Conservation (phyloP, 2,797 vertebrate species). For the Scomberomorus guttatus region DNA sequence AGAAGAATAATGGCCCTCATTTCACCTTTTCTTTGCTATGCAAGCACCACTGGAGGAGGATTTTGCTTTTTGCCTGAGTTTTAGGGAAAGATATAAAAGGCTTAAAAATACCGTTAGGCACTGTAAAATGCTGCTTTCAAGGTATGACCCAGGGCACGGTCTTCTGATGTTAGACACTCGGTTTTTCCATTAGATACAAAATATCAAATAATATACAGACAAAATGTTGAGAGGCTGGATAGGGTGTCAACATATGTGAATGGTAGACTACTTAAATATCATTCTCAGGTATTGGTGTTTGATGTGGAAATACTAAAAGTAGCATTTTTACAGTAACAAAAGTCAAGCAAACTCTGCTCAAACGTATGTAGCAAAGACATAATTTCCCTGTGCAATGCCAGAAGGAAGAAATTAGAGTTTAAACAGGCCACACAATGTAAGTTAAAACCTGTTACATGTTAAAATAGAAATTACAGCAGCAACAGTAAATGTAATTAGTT, state of each 20-base stretch:
- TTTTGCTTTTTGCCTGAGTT: slow-evolving; percentile 27
- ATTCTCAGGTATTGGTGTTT: background rate
- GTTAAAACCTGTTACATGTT: background rate
- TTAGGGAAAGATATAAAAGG: slow-evolving; percentile 32
- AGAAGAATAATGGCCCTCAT: slow-evolving; percentile 35
- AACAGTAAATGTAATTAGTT: background rate
- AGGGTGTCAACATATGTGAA: background rate
- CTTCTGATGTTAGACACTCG: background rate
- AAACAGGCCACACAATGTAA: background rate
- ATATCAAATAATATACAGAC: background rate
- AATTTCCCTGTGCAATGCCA: background rate
- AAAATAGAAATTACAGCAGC: background rate
- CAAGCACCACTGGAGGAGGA: slow-evolving; percentile 28
- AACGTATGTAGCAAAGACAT: background rate
- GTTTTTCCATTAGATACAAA: background rate
- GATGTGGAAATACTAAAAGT: background rate
- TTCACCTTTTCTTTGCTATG: slow-evolving; percentile 53
- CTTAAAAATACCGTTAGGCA: slow-evolving; percentile 17
- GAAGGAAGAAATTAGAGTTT: background rate
- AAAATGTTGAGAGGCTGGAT: background rate
- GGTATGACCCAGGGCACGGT: slow-evolving; percentile 12
- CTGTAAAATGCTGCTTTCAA: slow-evolving; percentile 20
- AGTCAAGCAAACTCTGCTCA: background rate
- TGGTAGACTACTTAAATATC: background rate
- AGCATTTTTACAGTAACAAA: background rate